Base-by-base conservation (phyloP, 2,113 vertebrate genomes). In the Bubo scandiacus region DNA sequence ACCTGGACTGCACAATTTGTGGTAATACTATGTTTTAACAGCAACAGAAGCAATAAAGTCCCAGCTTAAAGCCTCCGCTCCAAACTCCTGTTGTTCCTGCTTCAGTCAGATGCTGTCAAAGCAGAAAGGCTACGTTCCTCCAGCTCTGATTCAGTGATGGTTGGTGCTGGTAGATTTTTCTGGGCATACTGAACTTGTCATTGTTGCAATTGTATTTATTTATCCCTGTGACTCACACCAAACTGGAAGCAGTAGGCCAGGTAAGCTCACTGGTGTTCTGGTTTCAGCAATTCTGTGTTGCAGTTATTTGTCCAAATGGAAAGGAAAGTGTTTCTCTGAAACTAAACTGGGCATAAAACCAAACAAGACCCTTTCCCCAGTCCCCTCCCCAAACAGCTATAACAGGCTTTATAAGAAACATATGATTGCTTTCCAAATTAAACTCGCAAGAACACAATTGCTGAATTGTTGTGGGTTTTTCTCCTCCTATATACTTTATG, bases 371-470 rank as follows among this genome's bases (percentile, higher is more conserved):
- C n/a, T 21, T 63, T 94, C 27, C 42, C 88, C 97, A 98, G 97
- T 88, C 96, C 75, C 66, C 36, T 84, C 57, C 40, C 34, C 38
- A 30, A 77, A 85, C 22, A 98, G 96, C 96, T 98, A 74, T 98
- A 98, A 98, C 97, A 98, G 98, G 95, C 97, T 98, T 98, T 98
- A 98, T 98, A 97, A 96, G 97, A 99, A 99, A 98, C 98, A 98
- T 96, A 98, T 95, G 98, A 98, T 96, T 95, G 79, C 90, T 92
- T 88, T 96, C 65, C 87, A 97, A 98, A 98, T 98, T 98, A 98
- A 97, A 97, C 93, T 97, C 97, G 97, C 98, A 96, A 88, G 87
- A 97, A 95, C 93, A 93, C 66, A 94, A 71, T 88, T 79, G 88
- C 96, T 91, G 95, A 81, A 89, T 90, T 97, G 94, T 94, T 97